A percentile compares a stretch with the other conserved stretches of the same genome.
These are phyloP conservation scores for Lepus timidus DNA, from an alignment of 2,113 vertebrate species.

Conservation along the genomic window DNA sequence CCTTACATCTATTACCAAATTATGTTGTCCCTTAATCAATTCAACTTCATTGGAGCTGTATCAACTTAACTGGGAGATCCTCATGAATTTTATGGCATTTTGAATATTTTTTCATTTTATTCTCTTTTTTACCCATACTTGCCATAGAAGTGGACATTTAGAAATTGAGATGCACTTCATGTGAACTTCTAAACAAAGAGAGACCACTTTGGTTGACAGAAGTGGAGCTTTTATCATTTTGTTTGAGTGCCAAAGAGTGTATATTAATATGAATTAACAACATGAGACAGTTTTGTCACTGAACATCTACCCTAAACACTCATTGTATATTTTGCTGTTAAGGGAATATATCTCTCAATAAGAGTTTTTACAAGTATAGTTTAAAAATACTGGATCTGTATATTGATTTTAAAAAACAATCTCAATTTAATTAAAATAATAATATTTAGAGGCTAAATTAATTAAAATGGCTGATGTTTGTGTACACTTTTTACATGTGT, in stretches of 20 bases:
- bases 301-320: background rate
- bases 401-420: background rate
- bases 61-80: background rate
- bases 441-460: background rate
- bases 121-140: background rate
- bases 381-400: background rate
- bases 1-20: background rate
- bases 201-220: background rate
- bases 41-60: background rate
- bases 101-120: background rate
- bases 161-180: background rate
- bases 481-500: background rate
- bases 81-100: background rate
- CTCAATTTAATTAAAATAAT: background rate
- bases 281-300: background rate
- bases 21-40: background rate
- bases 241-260: background rate
- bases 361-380: background rate
- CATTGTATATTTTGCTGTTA: background rate
- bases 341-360: background rate
- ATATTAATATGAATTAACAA: background rate
- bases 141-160: background rate
- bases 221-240: background rate
- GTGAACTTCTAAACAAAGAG: background rate
- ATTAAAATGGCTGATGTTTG: conserved; percentile 30